Percentiles rank a stretch among this genome's conserved stretches.
These are phyloP conservation scores for Arothron firmamentum DNA, from an alignment of 2,113 vertebrate species.

Conservation along the genomic window DNA sequence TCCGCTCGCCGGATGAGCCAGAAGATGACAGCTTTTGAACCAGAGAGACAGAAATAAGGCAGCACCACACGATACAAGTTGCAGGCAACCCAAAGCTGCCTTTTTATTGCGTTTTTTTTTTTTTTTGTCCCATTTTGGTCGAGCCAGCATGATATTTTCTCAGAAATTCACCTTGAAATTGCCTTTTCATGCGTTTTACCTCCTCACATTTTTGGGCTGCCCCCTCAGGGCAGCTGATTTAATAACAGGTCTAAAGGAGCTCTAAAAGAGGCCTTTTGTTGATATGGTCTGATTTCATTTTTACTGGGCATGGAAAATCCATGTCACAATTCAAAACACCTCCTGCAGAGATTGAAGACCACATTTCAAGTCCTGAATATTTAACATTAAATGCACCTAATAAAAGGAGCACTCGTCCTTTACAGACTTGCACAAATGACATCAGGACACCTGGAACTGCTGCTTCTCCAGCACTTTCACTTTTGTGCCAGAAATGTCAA, in stretches of 20 bases:
- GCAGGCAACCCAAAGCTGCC: too few species aligned
- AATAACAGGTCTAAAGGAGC: neutral
- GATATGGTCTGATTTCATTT: neutral
- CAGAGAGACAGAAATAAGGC: too few species aligned
- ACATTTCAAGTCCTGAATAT: neutral
- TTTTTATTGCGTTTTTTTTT: neutral
- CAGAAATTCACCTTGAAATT: neutral
- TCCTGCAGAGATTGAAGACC: neutral
- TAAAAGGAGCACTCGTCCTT: too few species aligned
- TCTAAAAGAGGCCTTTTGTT: neutral
- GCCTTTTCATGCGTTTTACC: neutral
- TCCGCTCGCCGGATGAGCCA: too few species aligned
- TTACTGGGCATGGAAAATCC: neutral
- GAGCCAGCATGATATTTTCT: neutral
- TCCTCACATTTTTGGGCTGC: neutral
- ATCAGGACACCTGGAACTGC: too few species aligned
- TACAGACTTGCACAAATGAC: neutral
- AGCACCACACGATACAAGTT: too few species aligned
- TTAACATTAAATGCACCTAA: too few species aligned
- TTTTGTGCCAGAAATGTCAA: constrained; percentile 15
- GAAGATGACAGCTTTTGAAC: too few species aligned
- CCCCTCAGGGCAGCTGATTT: neutral
- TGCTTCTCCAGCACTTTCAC: too few species aligned
- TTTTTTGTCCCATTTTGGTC: neutral
- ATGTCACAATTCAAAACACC: neutral